Evolutionary conservation across 2,113 vertebrate species (phyloP).

Genomic region (Hiodon tergisus): DNA sequence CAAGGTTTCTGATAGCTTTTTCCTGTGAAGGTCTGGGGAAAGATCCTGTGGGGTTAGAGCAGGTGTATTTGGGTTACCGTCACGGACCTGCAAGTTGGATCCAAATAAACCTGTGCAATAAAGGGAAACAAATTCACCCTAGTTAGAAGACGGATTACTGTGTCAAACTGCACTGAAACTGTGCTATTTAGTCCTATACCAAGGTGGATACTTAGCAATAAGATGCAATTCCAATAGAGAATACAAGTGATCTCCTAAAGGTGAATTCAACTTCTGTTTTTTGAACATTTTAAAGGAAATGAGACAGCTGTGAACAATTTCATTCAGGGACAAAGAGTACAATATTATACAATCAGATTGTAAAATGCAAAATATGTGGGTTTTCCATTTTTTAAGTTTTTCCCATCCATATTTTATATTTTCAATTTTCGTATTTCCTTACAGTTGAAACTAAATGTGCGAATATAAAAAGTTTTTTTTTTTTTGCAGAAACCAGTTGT

Average conservation of each 20-base stretch:
- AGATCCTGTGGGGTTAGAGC: background rate
- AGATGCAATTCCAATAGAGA: background rate
- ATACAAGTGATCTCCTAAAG: no score
- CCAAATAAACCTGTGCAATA: background rate
- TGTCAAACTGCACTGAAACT: background rate
- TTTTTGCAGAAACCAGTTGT: background rate
- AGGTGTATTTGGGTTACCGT: background rate
- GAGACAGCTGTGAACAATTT: no score
- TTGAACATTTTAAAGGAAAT: no score
- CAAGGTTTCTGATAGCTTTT: background rate
- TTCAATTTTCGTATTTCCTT: no score
- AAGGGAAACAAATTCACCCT: background rate
- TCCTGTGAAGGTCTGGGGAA: background rate
- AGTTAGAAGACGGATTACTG: background rate
- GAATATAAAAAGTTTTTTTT: no score
- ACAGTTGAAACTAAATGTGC: no score
- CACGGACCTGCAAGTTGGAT: background rate
- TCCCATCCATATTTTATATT: no score
- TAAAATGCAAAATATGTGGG: no score
- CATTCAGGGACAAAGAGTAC: no score
- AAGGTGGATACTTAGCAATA: conserved; percentile 1
- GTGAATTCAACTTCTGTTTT: no score
- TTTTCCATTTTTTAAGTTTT: no score
- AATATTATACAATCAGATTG: no score
- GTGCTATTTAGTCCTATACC: background rate